Evolutionary conservation across 92 coral and sea anemone species (phyloP).

Genomic region (Porites cylindrica): DNA sequence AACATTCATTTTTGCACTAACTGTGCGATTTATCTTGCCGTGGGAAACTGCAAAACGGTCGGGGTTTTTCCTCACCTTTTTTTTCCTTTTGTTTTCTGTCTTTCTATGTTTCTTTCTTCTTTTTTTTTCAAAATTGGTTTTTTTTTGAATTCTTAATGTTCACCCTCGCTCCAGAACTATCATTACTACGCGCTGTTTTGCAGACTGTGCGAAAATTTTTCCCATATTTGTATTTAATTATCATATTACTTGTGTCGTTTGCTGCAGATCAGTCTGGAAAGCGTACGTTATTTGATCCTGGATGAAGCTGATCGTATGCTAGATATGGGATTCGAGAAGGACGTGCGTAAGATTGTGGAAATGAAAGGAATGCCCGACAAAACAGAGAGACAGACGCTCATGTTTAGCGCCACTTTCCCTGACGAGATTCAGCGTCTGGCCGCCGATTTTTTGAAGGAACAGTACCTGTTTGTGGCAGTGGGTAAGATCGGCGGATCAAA

Average conservation of each 20-base stretch:
- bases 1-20: neutral
- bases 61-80: too few species aligned
- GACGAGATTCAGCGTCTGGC: slow-evolving; percentile 95
- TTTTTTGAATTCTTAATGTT: too few species aligned
- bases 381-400: slow-evolving; percentile 86
- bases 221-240: neutral
- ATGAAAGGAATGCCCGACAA: slow-evolving; percentile 80
- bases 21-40: too few species aligned
- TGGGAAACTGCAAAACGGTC: too few species aligned
- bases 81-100: too few species aligned
- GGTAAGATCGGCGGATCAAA: slow-evolving; percentile 97
- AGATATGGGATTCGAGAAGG: slow-evolving; percentile 96
- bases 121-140: too few species aligned
- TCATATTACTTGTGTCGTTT: neutral
- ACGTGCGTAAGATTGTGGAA: slow-evolving; percentile 78
- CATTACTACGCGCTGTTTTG: too few species aligned
- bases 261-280: slow-evolving; percentile 75
- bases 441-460: slow-evolving; percentile 86
- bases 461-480: slow-evolving; percentile 89
- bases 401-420: slow-evolving; percentile 99
- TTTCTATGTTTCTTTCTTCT: too few species aligned
- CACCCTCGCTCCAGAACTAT: too few species aligned
- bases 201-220: too few species aligned
- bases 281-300: slow-evolving; percentile 82
- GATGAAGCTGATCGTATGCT: slow-evolving; percentile 99